Evolutionary conservation across 1,140 invertebrate species (phyloP), one percentile per base, ranked within the genome.

Genomic region (Drosophila cardini): DNA sequence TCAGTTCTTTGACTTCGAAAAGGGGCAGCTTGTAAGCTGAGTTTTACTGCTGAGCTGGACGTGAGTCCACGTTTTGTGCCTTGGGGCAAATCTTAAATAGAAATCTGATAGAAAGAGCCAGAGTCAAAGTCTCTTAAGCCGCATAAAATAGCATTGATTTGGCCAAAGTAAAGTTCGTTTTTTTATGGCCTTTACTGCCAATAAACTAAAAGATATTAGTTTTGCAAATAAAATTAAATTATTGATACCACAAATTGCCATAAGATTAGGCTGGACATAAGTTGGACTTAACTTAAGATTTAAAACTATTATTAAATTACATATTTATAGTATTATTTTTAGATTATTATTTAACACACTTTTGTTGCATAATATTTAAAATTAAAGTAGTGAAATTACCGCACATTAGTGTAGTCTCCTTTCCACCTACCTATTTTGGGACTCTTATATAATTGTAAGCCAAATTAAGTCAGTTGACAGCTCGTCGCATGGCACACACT

Each of bases 71-170:
- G 52, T 56, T 26, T 26, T 46, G 63, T 9, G 52, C 63, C 30
- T 43, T 18, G 42, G 71, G 34, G 38, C 32, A n/a, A 52, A 75
- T 75, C 76, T 78, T 50, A 61, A 78, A 76, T 72, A 78, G 67
- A 78, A 78, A 76, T 78, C 76, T 78, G 6, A 57, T 40, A 26
- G 36, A 62, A 11, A 46, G 40, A 10, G 21, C 4, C 4, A 26
- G 34, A 36, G 34, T 9, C 30, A 26, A 26, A 26, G 30, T 11
- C 15, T 48, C 11, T 34, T 53, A 11, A 52, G 46, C 11, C 16
- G 30, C 43, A 71, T 56, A 64, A 71, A 71, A 43, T 32, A 34
- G 48, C 52, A 63, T 63, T 63, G 48, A 53, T 53, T 53, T 63
- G 48, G 13, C 36, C 18, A 40, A 40, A 11, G 48, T 34, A 40